Evolutionary conservation across 1,140 invertebrate species (phyloP), one percentile per base, ranked within the genome.

Genomic region (Antheraea mylitta): DNA sequence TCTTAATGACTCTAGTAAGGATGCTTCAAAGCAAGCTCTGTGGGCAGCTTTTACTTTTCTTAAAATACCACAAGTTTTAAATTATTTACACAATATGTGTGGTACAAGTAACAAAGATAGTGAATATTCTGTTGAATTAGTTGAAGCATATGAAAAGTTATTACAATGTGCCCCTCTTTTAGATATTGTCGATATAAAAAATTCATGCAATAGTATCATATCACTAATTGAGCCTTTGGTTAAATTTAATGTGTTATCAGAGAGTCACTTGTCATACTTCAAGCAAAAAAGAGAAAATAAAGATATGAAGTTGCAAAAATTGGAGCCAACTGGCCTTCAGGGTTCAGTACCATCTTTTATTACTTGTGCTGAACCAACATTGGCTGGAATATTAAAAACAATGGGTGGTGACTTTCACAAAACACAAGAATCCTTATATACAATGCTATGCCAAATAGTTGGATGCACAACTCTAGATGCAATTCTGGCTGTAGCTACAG

Each of bases 41-140:
- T 99, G 98, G 97, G 97, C 97, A 19, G 97, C 97, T 18, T 98
- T 99, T 83, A 97, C 96, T 11, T 98, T 98, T 86, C 93, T 99
- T 0, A 98, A 98, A 93, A 94, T 99, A 66, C 97, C 97, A 4
- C 94, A 96, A 78, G 95, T 97, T 67, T 93, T 97, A 13, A 94
- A 95, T 67, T 95, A 96, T 73, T 81, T 97, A 11, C 94, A 96
- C 68, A 91, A 91, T 6, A 86, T 93, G 64, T 93, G 93, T 74
- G 86, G 89, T n/a, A 90, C 82, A 58, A 79, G 74, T 22, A 93
- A 93, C 30, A 94, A 94, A 68, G 94, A 94, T 68, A 92, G 89
- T 63, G 95, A 96, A 60, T 94, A 94, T 68, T 96, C 95, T 18
- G 93, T 95, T 61, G 96, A 98, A 77, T 93, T 98, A 53, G 93